Conservation (phyloP, 2,113 vertebrate species). For the Pangasianodon hypophthalmus region DNA sequence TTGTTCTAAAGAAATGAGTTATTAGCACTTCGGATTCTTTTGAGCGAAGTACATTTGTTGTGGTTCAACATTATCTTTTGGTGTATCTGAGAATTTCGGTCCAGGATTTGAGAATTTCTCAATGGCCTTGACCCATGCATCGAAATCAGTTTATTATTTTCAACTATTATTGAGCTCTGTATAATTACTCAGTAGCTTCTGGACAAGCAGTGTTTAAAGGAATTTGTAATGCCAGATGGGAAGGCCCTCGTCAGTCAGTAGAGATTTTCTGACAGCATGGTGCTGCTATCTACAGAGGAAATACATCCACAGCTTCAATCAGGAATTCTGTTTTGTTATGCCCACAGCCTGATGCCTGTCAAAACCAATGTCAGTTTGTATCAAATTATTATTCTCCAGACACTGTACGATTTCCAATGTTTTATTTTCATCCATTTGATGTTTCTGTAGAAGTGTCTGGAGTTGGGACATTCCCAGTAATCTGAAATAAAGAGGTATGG, state of each 20-base stretch:
- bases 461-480: background rate
- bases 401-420: background rate
- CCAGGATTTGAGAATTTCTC: background rate
- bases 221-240: background rate
- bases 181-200: background rate
- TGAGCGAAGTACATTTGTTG: background rate
- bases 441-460: background rate
- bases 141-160: background rate
- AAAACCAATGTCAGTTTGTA: slow-evolving; percentile 32
- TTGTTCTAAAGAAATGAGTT: slow-evolving; percentile 31
- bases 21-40: slow-evolving; percentile 24
- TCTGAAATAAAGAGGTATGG: background rate
- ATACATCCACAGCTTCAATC: slow-evolving; percentile 27
- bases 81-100: background rate
- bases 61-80: background rate
- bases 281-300: slow-evolving; percentile 13
- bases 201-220: slow-evolving; percentile 11
- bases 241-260: slow-evolving; percentile 10
- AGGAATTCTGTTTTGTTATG: slow-evolving; percentile 31
- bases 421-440: background rate
- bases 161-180: background rate
- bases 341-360: slow-evolving; percentile 30
- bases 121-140: slow-evolving; percentile 7
- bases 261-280: slow-evolving; percentile 15
- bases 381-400: slow-evolving; percentile 7